Evolutionary conservation across 2,113 vertebrate genomes (phyloP).

Genomic region (Hoplias malabaricus): DNA sequence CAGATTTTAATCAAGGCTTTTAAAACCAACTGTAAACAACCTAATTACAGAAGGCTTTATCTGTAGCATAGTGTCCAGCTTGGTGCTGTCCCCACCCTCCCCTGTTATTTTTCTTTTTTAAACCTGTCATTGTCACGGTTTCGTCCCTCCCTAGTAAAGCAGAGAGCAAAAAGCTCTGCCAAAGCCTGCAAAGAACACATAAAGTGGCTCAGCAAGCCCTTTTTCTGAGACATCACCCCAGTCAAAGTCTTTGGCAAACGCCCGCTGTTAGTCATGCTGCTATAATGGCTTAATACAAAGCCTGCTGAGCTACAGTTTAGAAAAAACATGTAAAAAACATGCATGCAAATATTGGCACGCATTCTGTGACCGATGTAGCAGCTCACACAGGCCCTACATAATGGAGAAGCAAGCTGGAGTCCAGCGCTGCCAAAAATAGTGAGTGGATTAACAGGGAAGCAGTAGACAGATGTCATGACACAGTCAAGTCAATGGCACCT

Average conservation of each 20-base stretch:
- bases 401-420: slow-evolving; percentile 46
- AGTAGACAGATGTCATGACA: slow-evolving; percentile 63
- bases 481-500: slow-evolving; percentile 47
- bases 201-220: not conserved
- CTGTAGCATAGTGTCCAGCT: slow-evolving; percentile 9
- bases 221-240: not conserved
- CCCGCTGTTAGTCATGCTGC: slow-evolving; percentile 56
- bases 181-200: not conserved
- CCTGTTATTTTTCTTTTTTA: slow-evolving; percentile 1
- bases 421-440: slow-evolving; percentile 65
- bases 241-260: slow-evolving; percentile 32
- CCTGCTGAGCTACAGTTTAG: slow-evolving; percentile 40
- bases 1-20: not conserved
- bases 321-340: slow-evolving; percentile 22
- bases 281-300: slow-evolving; percentile 38
- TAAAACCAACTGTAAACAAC: not conserved
- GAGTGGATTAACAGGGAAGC: slow-evolving; percentile 62
- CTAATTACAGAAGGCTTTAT: slow-evolving; percentile 32
- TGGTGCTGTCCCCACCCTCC: slow-evolving; percentile 5
- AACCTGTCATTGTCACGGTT: not conserved
- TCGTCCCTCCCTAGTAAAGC: slow-evolving; percentile 9
- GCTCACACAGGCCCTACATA: not conserved
- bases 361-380: not conserved
- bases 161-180: not conserved
- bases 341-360: not conserved